phyloP scores from a whole-genome alignment of 1,140 invertebrate species.

The Carposina sasakii region DNA sequence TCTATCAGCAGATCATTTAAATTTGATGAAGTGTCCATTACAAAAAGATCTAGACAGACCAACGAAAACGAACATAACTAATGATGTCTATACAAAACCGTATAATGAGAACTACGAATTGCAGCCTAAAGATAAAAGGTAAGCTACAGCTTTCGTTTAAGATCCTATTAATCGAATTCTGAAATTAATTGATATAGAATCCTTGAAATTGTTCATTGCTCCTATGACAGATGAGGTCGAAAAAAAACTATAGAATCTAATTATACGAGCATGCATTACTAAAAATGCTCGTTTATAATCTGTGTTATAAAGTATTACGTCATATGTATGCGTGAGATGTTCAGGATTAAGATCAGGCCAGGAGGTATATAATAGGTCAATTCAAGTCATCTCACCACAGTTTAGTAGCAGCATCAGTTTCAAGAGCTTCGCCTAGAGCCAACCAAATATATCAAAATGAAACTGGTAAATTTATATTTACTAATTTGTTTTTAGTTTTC shows the following conservation, averaged over 20 bases:
- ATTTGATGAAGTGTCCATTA: too few relatives aligned
- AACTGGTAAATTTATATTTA: constrained; percentile 51
- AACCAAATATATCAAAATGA: constrained; percentile 39
- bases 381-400: constrained; percentile 38
- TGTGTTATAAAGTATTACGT: constrained; percentile 48
- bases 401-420: constrained; percentile 42
- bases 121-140: too few relatives aligned
- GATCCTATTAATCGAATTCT: too few relatives aligned
- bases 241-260: constrained; percentile 38
- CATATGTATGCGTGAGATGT: constrained; percentile 39
- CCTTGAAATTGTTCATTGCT: constrained; percentile 18
- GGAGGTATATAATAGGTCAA: constrained; percentile 58
- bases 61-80: too few relatives aligned
- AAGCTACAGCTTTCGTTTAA: too few relatives aligned
- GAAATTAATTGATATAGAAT: constrained; percentile 13
- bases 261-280: constrained; percentile 26
- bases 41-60: too few relatives aligned
- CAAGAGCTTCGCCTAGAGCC: constrained; percentile 20
- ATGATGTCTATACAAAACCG: too few relatives aligned
- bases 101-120: too few relatives aligned
- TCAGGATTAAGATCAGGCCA: constrained; percentile 51
- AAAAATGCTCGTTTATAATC: constrained; percentile 31
- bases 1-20: too few relatives aligned
- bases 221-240: constrained; percentile 51
- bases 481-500: constrained; percentile 12